Percentiles rank a stretch among this genome's conserved stretches.
Evolutionary conservation across 2,888 invertebrate species (phyloP).

Genomic region (Ophraella communa): DNA sequence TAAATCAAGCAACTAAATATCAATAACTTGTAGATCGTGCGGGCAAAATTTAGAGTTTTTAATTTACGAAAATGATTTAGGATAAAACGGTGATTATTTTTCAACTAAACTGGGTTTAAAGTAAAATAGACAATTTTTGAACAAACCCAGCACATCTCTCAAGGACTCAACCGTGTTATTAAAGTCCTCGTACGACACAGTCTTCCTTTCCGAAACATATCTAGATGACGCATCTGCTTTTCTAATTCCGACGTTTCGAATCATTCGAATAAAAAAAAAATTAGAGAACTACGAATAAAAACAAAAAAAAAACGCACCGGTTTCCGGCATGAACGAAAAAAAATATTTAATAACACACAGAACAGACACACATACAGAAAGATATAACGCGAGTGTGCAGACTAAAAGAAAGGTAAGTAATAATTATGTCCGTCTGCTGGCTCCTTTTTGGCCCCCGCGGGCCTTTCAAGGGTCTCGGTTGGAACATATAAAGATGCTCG

Average conservation of each 20-base stretch:
- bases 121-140: too few species aligned
- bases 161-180: neutral
- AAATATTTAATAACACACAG: conserved; percentile 60
- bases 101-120: too few species aligned
- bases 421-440: conserved; percentile 56
- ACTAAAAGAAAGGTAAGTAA: conserved; percentile 51
- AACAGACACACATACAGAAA: too few species aligned
- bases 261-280: conserved; percentile 16
- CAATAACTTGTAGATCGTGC: too few species aligned
- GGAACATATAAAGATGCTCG: too few species aligned
- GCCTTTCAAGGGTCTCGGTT: conserved; percentile 21
- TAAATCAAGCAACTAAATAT: too few species aligned
- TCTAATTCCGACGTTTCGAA: conserved; percentile 11
- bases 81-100: too few species aligned
- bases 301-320: conserved; percentile 35
- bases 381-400: conserved; percentile 49
- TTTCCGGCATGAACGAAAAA: conserved; percentile 62
- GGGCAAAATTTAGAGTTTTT: too few species aligned
- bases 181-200: conserved; percentile 10
- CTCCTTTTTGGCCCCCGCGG: conserved; percentile 45
- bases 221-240: conserved; percentile 22
- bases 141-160: too few species aligned
- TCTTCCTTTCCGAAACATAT: too few species aligned
- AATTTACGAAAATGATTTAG: too few species aligned
- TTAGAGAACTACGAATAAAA: conserved; percentile 13